Base-by-base conservation (phyloP, 1,140 invertebrate species). In the Procambarus virginalis region DNA sequence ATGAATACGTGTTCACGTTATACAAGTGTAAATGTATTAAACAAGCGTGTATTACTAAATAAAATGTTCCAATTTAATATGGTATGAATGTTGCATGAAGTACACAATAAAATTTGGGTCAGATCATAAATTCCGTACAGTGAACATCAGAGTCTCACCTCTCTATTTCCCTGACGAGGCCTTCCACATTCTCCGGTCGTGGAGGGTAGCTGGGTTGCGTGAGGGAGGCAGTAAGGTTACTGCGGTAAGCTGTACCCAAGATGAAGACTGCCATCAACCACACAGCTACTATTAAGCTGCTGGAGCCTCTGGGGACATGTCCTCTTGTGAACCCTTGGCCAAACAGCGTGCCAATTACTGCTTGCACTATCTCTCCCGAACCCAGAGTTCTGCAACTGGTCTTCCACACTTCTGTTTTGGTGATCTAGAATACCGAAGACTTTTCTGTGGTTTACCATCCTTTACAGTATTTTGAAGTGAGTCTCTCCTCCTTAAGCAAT, bases 181-280 rank as follows among this genome's bases (percentile, higher is more conserved):
- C 20, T 20, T 51, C 51, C 17, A 88, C 14, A 20, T 55, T 88
- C 79, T 88, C 86, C 8, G 86, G 48, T 22, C 86, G 9, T 45
- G 79, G 68, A 12, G 86, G 86, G 48, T 88, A 88, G 64, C 58
- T 88, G 64, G 86, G 86, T 46, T 82, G 78, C n/a, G 86, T 88
- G n/a, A 88, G 86, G 12, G n/a, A 70, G 48, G 86, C 86, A 8
- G 79, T 88, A 34, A 88, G 86, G 64, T 88, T 88, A 12, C 86
- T 68, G 0, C 86, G 78, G 79, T 82, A 88, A n/a, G 79, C 78
- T 0, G 78, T 34, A 3, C 78, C 78, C 3, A 88, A 3, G 60
- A 88, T 82, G 79, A 88, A 51, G 14, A 60, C 78, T 20, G 82
- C 82, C 2, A 81, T 45, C 1, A 88, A 45, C 86, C 86, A 88